These are phyloP conservation scores for Trematocara zebra DNA, from an alignment of 2,113 vertebrate genomes.

Conservation along the genomic window DNA sequence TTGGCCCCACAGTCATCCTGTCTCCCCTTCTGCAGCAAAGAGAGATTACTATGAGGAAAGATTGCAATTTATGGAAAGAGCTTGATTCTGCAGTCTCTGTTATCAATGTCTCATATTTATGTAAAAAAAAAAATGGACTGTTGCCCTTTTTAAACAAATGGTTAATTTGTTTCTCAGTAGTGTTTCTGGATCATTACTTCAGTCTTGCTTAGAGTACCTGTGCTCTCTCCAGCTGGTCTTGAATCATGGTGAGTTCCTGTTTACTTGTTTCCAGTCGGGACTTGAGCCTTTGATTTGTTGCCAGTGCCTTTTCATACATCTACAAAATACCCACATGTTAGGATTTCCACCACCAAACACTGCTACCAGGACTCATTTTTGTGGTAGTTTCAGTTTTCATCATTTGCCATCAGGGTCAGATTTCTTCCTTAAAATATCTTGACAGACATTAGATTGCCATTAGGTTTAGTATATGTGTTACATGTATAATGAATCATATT, in stretches of 20 bases:
- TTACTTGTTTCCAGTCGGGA: constrained; percentile 84
- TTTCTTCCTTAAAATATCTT: neutral
- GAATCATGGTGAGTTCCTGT: constrained; percentile 79
- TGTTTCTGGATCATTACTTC: neutral
- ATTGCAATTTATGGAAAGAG: neutral
- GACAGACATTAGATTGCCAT: neutral
- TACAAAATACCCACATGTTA: constrained; percentile 45
- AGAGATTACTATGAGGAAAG: neutral
- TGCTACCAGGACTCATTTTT: neutral
- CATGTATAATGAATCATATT: neutral
- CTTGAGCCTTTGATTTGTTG: constrained; percentile 88
- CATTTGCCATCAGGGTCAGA: neutral
- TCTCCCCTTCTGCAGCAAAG: constrained; percentile 73
- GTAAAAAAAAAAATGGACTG: neutral
- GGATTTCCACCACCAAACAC: neutral
- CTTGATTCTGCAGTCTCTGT: neutral
- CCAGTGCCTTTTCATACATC: constrained; percentile 86
- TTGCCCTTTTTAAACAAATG: neutral
- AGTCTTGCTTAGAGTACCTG: constrained; percentile 65
- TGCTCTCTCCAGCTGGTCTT: constrained; percentile 81
- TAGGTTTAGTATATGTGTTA: neutral
- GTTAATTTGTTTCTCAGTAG: neutral
- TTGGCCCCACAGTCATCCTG: constrained; percentile 68
- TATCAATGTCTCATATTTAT: neutral
- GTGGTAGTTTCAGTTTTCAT: neutral